phyloP scores from a whole-genome alignment of 2,113 vertebrate species.

The Gallinago jamesoni region DNA sequence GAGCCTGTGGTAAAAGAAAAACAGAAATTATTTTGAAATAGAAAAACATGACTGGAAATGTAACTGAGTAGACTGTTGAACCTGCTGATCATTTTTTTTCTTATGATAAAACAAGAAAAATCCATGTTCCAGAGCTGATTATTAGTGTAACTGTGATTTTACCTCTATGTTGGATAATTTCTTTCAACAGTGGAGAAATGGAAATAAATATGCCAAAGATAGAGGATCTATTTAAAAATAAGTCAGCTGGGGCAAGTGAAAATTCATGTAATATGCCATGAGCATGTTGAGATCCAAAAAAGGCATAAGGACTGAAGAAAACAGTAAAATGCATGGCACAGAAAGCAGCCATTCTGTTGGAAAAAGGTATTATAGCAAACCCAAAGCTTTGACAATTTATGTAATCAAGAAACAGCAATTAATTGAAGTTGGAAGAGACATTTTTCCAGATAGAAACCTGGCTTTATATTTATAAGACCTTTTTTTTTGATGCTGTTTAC shows the following conservation, averaged over 20 bases:
- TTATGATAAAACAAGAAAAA: neutral
- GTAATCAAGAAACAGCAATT: slow-evolving; percentile 39
- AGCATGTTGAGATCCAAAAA: neutral
- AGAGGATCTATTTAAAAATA: slow-evolving; percentile 54
- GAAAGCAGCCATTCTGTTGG: slow-evolving; percentile 17
- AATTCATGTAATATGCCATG: neutral
- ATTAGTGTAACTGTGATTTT: slow-evolving; percentile 36
- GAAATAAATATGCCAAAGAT: slow-evolving; percentile 45
- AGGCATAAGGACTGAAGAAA: slow-evolving; percentile 35
- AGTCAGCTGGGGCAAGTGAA: slow-evolving; percentile 39
- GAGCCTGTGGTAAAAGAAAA: neutral
- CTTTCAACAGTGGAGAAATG: slow-evolving; percentile 28
- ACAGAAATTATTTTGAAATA: neutral
- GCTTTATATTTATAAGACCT: neutral
- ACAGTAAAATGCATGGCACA: slow-evolving; percentile 42
- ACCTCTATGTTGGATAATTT: slow-evolving; percentile 8
- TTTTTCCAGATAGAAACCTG: neutral
- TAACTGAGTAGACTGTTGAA: neutral
- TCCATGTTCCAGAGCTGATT: neutral
- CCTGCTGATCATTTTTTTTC: neutral
- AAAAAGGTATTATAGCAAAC: slow-evolving; percentile 7
- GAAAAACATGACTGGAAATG: neutral
- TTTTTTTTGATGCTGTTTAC: neutral
- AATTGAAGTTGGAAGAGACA: neutral
- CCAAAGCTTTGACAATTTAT: neutral